Conservation (phyloP, 2,888 invertebrate genomes). For the Drosophila dives region DNA sequence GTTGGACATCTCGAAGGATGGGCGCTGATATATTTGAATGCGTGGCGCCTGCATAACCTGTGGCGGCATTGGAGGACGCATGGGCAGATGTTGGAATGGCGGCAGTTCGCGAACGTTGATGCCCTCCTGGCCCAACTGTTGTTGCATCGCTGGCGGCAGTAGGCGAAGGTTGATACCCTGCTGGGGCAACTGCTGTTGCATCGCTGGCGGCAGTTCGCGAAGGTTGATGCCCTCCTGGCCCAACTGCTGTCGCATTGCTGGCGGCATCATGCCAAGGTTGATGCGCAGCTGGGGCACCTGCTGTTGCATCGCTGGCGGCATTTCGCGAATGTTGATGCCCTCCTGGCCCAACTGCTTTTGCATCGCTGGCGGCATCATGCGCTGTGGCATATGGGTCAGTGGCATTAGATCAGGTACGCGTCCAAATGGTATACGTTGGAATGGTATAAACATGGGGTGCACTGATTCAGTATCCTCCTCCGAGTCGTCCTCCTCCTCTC, state of each 20-base stretch:
- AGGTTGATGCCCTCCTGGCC: conserved; percentile 16
- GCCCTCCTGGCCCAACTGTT: conserved; percentile 74
- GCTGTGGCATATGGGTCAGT: conserved; percentile 86
- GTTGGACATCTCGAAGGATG: conserved; percentile 83
- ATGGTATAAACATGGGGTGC: conserved; percentile 84
- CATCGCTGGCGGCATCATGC: conserved; percentile 82
- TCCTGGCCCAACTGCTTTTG: conserved; percentile 70
- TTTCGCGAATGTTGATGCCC: no score
- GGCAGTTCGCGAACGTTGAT: conserved; percentile 83
- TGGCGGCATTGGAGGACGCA: conserved; percentile 84
- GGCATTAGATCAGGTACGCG: conserved; percentile 86
- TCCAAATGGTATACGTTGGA: conserved; percentile 85
- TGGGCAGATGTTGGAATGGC: conserved; percentile 84
- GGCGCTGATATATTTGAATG: conserved; percentile 85
- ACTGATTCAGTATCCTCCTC: conserved; percentile 84
- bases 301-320: conserved; percentile 72
- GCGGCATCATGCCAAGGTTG: conserved; percentile 74
- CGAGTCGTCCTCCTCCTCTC: conserved; percentile 81
- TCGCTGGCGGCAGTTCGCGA: background rate
- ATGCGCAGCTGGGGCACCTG: background rate
- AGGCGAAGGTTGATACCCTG: conserved; percentile 42
- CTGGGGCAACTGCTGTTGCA: no score
- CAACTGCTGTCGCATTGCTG: conserved; percentile 78
- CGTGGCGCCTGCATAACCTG: conserved; percentile 85
- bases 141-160: conserved; percentile 81